Percentiles rank a stretch among this genome's conserved stretches.
Evolutionary conservation across 1,140 invertebrate genomes (phyloP).

Genomic region (Sitophilus oryzae): DNA sequence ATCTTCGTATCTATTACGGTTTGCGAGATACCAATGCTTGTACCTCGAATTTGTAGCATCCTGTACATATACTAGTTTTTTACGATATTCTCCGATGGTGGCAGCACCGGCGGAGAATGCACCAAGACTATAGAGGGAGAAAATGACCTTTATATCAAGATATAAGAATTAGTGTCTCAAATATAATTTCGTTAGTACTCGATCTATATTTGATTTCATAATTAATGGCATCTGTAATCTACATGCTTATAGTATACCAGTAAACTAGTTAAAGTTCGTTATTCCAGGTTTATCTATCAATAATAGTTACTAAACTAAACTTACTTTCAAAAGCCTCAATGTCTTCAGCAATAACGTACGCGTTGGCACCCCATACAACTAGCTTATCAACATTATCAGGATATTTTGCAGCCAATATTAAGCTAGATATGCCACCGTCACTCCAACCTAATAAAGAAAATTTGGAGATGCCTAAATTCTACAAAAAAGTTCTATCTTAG

Average conservation of each 20-base stretch:
- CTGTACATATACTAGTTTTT: no score
- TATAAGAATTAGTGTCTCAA: no score
- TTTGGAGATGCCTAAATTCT: constrained; percentile 41
- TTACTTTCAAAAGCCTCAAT: constrained; percentile 57
- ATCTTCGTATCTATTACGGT: no score
- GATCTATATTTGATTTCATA: no score
- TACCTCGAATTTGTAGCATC: no score
- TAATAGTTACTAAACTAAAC: constrained; percentile 11
- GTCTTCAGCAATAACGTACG: constrained; percentile 66
- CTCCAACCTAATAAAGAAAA: constrained; percentile 84
- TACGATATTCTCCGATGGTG: no score
- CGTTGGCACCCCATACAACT: constrained; percentile 71
- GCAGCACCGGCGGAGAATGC: no score
- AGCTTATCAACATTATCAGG: constrained; percentile 63
- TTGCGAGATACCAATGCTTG: no score
- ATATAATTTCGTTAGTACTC: no score
- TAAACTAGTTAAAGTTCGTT: not conserved
- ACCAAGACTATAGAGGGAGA: no score
- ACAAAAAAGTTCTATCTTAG: not conserved
- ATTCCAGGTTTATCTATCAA: not conserved
- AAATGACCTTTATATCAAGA: no score
- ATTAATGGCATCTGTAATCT: no score
- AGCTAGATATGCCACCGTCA: constrained; percentile 76
- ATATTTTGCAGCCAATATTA: constrained; percentile 67
- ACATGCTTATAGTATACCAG: not conserved